A percentile compares a stretch with the other conserved stretches of the same genome.
Evolutionary conservation across 2,888 invertebrate genomes (phyloP).

Genomic region (Clusia tigrina): DNA sequence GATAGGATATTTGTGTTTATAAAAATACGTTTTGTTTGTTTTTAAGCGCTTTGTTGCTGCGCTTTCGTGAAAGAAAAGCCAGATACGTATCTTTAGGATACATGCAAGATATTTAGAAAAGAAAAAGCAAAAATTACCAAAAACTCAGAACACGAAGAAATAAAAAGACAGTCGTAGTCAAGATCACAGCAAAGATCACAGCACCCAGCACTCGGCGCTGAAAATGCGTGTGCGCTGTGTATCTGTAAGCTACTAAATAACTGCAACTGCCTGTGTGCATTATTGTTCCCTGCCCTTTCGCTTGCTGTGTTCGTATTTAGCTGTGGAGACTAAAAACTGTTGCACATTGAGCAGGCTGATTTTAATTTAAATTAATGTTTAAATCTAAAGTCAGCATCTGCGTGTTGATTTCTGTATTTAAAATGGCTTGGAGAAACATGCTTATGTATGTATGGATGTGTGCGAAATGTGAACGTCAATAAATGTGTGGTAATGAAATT

Average conservation of each 20-base stretch:
- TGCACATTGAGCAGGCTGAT: too few species aligned
- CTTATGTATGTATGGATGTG: background rate
- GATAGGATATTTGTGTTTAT: constrained; percentile 47
- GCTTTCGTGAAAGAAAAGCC: constrained; percentile 8
- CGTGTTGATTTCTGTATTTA: background rate
- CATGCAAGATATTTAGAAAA: constrained; percentile 2
- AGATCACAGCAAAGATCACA: background rate
- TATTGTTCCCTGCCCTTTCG: background rate
- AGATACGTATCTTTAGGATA: constrained; percentile 4
- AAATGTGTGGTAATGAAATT: constrained; percentile 3
- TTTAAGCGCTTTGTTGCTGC: constrained; percentile 39
- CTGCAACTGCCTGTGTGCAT: background rate
- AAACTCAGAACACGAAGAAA: background rate
- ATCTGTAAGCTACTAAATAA: background rate
- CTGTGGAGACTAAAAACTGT: background rate
- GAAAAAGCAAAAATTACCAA: background rate
- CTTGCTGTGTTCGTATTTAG: background rate
- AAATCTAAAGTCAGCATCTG: constrained; percentile 7
- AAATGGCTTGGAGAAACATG: background rate
- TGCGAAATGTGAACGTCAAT: background rate
- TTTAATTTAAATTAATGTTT: constrained; percentile 44
- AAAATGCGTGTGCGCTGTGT: background rate
- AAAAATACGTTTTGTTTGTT: constrained; percentile 54
- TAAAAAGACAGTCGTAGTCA: background rate
- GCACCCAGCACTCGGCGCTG: background rate